Evolutionary conservation across 2,888 invertebrate genomes (phyloP), one percentile per base, ranked within the genome.

Genomic region (Sminthurides aquaticus): DNA sequence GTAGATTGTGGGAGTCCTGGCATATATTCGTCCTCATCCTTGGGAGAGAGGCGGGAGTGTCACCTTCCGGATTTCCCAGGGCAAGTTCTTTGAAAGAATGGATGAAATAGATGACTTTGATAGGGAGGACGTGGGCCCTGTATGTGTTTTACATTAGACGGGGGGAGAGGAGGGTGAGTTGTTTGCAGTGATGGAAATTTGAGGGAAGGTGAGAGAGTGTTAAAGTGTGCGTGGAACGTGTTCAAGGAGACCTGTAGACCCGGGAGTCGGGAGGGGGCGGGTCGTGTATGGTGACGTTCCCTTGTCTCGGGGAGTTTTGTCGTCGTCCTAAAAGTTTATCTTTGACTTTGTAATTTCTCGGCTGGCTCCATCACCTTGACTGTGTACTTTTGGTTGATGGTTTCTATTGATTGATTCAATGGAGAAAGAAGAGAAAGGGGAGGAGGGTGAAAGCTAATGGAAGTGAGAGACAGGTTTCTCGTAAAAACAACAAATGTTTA

Each of bases 401-500:
- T 34, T 34, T 34, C 43, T 34, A 34, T 34, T 34, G 43, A 34
- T 34, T 34, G 43, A 34, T 34, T 34, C 43, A 34, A 34, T 15
- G 43, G 43, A 34, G 43, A n/a, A n/a, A n/a, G n/a, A n/a, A n/a
- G n/a, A n/a, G n/a, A n/a, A n/a, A n/a, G n/a, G n/a, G n/a, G n/a
- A n/a, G n/a, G n/a, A n/a, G n/a, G n/a, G n/a, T n/a, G 43, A 15
- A 15, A 34, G 43, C 43, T 34, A 34, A 34, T 34, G 43, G 43
- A 34, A 34, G 43, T 34, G 8, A 34, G n/a, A 34, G 43, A 34
- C 43, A 34, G 43, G 8, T 34, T 34, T 34, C 43, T 34, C 52
- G 52, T 52, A 52, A 52, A 52, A 52, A 52, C 52, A 52, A 52
- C 52, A 52, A 52, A 52, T 52, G 52, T 52, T 52, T 52, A 52